phyloP scores from a whole-genome alignment of 2,888 invertebrate genomes.

The Deilephila porcellus region DNA sequence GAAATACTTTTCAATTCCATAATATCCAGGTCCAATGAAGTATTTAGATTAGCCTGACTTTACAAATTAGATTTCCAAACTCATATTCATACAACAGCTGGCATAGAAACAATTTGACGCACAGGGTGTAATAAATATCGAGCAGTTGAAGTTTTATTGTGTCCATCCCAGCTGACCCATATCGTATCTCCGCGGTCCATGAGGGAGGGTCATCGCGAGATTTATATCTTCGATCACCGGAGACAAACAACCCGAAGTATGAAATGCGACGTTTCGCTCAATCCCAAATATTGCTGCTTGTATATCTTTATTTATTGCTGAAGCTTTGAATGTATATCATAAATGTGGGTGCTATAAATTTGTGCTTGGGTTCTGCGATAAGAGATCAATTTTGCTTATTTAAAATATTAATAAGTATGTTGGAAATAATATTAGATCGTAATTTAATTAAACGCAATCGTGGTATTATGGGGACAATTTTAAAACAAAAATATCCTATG shows the following conservation, averaged over 20 bases:
- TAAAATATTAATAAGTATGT: too few relatives aligned
- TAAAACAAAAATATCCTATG: too few relatives aligned
- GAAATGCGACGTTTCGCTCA: slow-evolving; percentile 60
- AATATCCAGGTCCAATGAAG: neutral
- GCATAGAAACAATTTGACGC: slow-evolving; percentile 33
- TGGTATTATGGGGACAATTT: too few relatives aligned
- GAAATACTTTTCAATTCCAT: too few relatives aligned
- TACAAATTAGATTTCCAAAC: neutral
- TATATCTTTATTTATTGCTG: slow-evolving; percentile 38
- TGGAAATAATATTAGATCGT: too few relatives aligned
- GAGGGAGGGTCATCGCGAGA: slow-evolving; percentile 71
- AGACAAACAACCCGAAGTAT: slow-evolving; percentile 67
- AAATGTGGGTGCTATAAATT: neutral
- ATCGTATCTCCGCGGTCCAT: slow-evolving; percentile 60
- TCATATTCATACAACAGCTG: slow-evolving; percentile 9
- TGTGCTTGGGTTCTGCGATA: neutral
- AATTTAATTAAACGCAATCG: too few relatives aligned
- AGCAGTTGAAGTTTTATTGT: slow-evolving; percentile 65
- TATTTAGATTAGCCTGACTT: neutral
- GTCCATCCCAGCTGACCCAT: slow-evolving; percentile 69
- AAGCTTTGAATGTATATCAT: neutral
- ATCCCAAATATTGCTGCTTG: slow-evolving; percentile 49
- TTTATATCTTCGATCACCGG: slow-evolving; percentile 66
- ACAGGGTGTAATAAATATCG: slow-evolving; percentile 59
- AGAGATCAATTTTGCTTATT: too few relatives aligned